Percentiles rank a stretch among this genome's conserved stretches.
These are phyloP conservation scores for Mycteria americana DNA, from an alignment of 2,797 vertebrate genomes.

Conservation along the genomic window DNA sequence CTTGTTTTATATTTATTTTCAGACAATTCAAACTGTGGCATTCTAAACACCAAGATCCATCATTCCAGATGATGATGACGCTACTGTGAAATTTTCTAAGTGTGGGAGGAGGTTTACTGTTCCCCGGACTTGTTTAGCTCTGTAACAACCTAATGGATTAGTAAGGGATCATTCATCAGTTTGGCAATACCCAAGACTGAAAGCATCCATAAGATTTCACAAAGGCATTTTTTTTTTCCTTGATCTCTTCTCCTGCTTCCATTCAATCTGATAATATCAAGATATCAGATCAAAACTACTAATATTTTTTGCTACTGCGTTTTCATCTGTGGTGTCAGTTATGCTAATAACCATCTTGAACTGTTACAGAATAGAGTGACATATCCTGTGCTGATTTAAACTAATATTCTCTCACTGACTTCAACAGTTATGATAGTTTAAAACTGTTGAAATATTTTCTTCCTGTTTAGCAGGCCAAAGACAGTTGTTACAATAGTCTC, in stretches of 20 bases:
- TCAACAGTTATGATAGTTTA: neutral
- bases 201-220: neutral
- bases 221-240: neutral
- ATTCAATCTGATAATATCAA: neutral
- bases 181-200: neutral
- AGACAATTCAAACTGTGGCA: neutral
- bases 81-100: neutral
- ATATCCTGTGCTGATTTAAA: neutral
- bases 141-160: neutral
- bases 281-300: neutral
- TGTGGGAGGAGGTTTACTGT: neutral
- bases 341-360: neutral
- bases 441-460: neutral
- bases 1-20: neutral
- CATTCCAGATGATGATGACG: neutral
- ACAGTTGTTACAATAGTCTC: neutral
- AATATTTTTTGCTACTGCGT: neutral
- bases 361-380: neutral
- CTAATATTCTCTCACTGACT: neutral
- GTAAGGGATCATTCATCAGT: neutral
- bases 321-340: neutral
- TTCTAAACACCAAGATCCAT: neutral
- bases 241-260: neutral
- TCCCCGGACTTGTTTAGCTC: neutral
- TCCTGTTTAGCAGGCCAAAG: neutral